Conservation (phyloP, 2,797 vertebrate genomes). For the Acrossocheilus wenchowensis region DNA sequence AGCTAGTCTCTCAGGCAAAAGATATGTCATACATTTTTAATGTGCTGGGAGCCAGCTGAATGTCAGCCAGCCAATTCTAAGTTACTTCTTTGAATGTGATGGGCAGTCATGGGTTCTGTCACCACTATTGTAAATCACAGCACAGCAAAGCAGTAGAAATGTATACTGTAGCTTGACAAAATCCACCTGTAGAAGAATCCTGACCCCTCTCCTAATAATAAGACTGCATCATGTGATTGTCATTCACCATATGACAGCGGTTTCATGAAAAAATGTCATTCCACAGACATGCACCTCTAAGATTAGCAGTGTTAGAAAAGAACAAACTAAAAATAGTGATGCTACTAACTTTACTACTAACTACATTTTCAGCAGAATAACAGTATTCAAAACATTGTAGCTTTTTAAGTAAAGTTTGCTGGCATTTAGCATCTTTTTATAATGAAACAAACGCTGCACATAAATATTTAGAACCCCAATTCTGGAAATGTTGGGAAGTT, state of each 20-base stretch:
- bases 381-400: background rate
- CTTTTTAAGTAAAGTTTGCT: background rate
- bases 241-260: conserved; percentile 7
- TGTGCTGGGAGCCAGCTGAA: conserved; percentile 41
- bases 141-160: conserved; percentile 24
- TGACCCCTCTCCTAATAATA: conserved; percentile 23
- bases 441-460: background rate
- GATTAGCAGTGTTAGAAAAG: background rate
- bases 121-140: conserved; percentile 45
- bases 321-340: background rate
- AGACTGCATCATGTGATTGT: background rate
- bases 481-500: too few relatives aligned
- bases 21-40: conserved; percentile 57
- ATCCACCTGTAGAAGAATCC: conserved; percentile 19
- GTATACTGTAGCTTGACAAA: conserved; percentile 13
- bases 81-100: conserved; percentile 50
- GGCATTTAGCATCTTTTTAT: background rate
- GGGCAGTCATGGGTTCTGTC: conserved; percentile 41
- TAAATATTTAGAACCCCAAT: background rate
- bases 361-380: background rate
- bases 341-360: background rate
- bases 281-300: conserved; percentile 11
- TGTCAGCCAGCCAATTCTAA: conserved; percentile 47
- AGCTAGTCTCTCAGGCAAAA: conserved; percentile 54
- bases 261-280: background rate